Percentiles rank a stretch among this genome's conserved stretches.
phyloP scores from a whole-genome alignment of 2,113 vertebrate genomes.

The Chamaea fasciata region DNA sequence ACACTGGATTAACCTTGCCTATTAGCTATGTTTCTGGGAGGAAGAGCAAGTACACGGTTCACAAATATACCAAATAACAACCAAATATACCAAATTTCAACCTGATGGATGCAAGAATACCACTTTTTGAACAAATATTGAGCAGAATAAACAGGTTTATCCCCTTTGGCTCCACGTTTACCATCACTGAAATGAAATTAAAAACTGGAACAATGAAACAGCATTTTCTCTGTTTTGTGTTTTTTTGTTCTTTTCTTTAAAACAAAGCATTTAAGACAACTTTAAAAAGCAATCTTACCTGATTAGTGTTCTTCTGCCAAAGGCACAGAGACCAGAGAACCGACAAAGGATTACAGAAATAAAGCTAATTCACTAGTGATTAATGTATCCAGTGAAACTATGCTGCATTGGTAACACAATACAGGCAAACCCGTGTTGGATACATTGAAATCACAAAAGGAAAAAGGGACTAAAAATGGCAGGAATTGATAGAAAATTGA shows the following conservation, averaged over 20 bases:
- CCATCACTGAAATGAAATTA: conserved; percentile 73
- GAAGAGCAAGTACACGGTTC: conserved; percentile 99
- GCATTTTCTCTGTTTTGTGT: conserved; percentile 60
- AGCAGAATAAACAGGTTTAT: conserved; percentile 67
- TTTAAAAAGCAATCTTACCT: conserved; percentile 85
- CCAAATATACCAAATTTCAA: conserved; percentile 74
- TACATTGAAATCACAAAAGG: conserved; percentile 74
- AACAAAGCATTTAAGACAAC: conserved; percentile 81
- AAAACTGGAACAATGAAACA: conserved; percentile 74
- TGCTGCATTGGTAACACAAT: conserved; percentile 50
- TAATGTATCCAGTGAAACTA: conserved; percentile 75
- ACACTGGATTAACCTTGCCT: conserved; percentile 99
- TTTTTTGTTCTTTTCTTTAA: conserved; percentile 70
- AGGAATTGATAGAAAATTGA: conserved; percentile 57
- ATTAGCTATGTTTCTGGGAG: conserved; percentile 99
- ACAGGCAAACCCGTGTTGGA: conserved; percentile 70
- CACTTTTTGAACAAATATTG: conserved; percentile 67
- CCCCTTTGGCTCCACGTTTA: conserved; percentile 71
- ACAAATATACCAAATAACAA: conserved; percentile 84
- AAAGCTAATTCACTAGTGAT: conserved; percentile 72
- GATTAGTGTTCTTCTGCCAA: conserved; percentile 61
- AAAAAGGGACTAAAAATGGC: conserved; percentile 67
- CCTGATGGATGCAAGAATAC: conserved; percentile 75
- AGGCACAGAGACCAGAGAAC: conserved; percentile 73
- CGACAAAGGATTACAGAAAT: conserved; percentile 72